Evolutionary conservation across 2,797 vertebrate genomes (phyloP).

Genomic region (Xenops minutus): DNA sequence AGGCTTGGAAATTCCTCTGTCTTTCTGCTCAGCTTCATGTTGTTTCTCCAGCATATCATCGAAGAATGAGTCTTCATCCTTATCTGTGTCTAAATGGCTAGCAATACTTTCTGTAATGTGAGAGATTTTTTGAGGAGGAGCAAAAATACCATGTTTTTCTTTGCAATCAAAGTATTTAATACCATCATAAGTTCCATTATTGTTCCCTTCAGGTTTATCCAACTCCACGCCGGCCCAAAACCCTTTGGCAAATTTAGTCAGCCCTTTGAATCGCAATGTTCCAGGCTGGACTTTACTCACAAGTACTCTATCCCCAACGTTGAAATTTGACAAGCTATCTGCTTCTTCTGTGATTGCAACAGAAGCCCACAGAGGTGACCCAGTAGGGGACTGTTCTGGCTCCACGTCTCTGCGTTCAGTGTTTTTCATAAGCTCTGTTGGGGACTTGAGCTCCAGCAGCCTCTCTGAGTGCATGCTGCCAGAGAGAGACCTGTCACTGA

Average conservation of each 20-base stretch:
- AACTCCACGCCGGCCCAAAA: slow-evolving; percentile 97
- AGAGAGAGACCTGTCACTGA: slow-evolving; percentile 77
- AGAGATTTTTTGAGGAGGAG: slow-evolving; percentile 91
- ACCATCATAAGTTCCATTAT: slow-evolving; percentile 89
- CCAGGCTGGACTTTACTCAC: slow-evolving; percentile 93
- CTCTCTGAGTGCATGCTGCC: slow-evolving; percentile 73
- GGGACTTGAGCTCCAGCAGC: slow-evolving; percentile 78
- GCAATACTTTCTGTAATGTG: slow-evolving; percentile 79
- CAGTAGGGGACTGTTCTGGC: slow-evolving; percentile 26
- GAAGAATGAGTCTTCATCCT: slow-evolving; percentile 82
- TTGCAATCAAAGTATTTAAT: slow-evolving; percentile 88
- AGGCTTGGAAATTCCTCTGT: slow-evolving; percentile 25
- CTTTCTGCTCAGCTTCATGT: slow-evolving; percentile 53
- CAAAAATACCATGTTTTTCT: slow-evolving; percentile 91
- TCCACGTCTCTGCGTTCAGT: slow-evolving; percentile 72
- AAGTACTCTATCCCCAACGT: slow-evolving; percentile 89
- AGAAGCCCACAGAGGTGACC: slow-evolving; percentile 50
- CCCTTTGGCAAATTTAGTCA: slow-evolving; percentile 89
- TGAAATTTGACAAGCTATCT: slow-evolving; percentile 84
- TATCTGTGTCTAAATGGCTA: slow-evolving; percentile 73
- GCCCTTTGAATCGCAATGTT: slow-evolving; percentile 90
- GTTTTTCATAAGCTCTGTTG: slow-evolving; percentile 70
- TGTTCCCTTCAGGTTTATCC: slow-evolving; percentile 93
- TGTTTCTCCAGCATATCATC: slow-evolving; percentile 71
- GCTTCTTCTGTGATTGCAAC: not conserved